phyloP scores from a whole-genome alignment of 1,140 invertebrate species.

The Drosophila neocordata region DNA sequence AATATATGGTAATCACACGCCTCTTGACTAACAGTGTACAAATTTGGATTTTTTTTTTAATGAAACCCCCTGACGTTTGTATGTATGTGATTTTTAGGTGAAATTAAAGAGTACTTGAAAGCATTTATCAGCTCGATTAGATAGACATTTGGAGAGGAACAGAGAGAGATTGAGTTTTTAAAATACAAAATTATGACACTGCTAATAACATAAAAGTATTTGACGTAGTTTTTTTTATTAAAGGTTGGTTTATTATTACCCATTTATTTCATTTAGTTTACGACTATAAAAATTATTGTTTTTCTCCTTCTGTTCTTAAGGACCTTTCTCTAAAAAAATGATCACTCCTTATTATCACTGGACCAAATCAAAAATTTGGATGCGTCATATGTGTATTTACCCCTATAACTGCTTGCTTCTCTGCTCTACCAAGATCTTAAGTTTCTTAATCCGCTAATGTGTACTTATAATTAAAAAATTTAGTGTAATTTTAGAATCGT shows the following conservation, averaged over 20 bases:
- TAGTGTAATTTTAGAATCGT: too few relatives aligned
- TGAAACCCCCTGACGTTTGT: not conserved
- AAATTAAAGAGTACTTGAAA: constrained; percentile 23
- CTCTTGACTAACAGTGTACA: not conserved
- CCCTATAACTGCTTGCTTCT: too few relatives aligned
- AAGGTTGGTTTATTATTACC: not conserved
- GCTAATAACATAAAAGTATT: not conserved
- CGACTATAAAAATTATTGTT: too few relatives aligned
- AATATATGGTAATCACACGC: not conserved
- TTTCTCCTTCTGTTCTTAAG: too few relatives aligned
- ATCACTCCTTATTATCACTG: too few relatives aligned
- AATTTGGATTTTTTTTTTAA: not conserved
- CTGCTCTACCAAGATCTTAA: too few relatives aligned
- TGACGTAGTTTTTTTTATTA: not conserved
- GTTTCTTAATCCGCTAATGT: too few relatives aligned
- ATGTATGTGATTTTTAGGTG: constrained; percentile 21
- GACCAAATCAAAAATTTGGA: too few relatives aligned
- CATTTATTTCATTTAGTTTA: too few relatives aligned
- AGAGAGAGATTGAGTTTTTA: not conserved
- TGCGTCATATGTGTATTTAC: too few relatives aligned
- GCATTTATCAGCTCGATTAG: constrained; percentile 39
- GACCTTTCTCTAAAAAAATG: too few relatives aligned
- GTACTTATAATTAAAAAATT: too few relatives aligned
- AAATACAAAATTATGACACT: not conserved
- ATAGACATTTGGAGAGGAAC: not conserved